Evolutionary conservation across 2,888 invertebrate species (phyloP).

Genomic region (Drosophila flavopinicola): DNA sequence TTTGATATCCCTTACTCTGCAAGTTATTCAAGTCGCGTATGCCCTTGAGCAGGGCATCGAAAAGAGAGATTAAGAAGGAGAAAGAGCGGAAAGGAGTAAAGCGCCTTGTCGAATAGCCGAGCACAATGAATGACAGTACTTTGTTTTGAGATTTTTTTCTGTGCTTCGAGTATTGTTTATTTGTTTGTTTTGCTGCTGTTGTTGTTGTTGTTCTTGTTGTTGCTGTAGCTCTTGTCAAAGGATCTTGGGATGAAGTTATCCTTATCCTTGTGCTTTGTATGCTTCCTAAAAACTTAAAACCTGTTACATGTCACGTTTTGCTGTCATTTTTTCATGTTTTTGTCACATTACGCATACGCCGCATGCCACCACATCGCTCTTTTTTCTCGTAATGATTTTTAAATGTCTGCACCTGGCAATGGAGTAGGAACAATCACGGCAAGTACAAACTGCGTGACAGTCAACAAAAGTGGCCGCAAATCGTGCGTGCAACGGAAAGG

Average conservation of each 20-base stretch:
- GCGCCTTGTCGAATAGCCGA: constrained; percentile 54
- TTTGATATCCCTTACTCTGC: background rate
- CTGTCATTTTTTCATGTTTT: constrained; percentile 40
- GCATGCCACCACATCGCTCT: constrained; percentile 9
- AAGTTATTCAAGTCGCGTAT: background rate
- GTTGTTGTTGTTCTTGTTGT: constrained; percentile 27
- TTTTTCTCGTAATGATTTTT: constrained; percentile 28
- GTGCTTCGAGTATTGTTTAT: constrained; percentile 39
- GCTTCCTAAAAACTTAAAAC: constrained; percentile 72
- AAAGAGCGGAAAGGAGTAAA: background rate
- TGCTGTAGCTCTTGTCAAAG: constrained; percentile 54
- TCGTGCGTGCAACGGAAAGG: constrained; percentile 52
- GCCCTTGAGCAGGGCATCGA: constrained; percentile 18
- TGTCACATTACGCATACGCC: constrained; percentile 58
- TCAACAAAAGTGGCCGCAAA: constrained; percentile 53
- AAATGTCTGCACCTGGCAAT: constrained; percentile 43
- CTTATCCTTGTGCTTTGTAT: constrained; percentile 54
- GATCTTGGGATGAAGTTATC: constrained; percentile 74
- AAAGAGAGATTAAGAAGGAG: constrained; percentile 2
- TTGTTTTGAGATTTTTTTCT: constrained; percentile 71
- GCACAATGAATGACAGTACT: constrained; percentile 77
- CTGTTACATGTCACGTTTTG: constrained; percentile 70
- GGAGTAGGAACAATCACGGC: constrained; percentile 16
- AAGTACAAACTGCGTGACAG: constrained; percentile 29
- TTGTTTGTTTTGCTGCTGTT: constrained; percentile 34